A percentile compares a stretch with the other conserved stretches of the same genome.
These are phyloP conservation scores for Dicrurus megarhynchus DNA, from an alignment of 2,113 vertebrate species.

Conservation along the genomic window DNA sequence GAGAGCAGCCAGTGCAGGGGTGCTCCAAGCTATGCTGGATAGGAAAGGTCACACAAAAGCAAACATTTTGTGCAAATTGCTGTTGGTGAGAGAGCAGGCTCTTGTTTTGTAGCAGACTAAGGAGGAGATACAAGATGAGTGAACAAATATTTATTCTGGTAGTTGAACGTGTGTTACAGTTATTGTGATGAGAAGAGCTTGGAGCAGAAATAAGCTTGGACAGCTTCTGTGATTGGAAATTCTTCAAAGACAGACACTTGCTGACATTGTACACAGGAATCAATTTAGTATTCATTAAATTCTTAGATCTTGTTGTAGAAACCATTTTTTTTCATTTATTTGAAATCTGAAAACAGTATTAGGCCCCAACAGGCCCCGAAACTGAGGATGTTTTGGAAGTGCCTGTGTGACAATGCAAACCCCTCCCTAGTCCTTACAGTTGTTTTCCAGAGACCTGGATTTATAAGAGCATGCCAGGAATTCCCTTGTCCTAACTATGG, in stretches of 20 bases:
- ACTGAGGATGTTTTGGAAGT: background rate
- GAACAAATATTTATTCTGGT: background rate
- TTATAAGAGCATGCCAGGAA: background rate
- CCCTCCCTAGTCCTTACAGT: background rate
- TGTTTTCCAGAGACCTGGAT: background rate
- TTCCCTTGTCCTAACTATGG: background rate
- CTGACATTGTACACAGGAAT: background rate
- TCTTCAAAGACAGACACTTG: background rate
- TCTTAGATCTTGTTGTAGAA: background rate
- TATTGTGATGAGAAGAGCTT: background rate
- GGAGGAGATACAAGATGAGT: background rate
- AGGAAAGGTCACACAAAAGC: background rate
- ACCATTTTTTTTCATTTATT: background rate
- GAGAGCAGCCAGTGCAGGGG: rapidly evolving
- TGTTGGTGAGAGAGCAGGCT: background rate
- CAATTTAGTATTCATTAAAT: background rate
- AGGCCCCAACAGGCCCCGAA: background rate
- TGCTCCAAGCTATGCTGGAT: background rate
- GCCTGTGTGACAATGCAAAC: background rate
- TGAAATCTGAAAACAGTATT: background rate
- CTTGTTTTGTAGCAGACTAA: background rate
- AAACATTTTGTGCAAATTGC: background rate
- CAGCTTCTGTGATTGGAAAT: background rate
- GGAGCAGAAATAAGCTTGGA: background rate
- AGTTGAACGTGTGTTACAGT: background rate